A percentile compares a stretch with the other conserved stretches of the same genome.
Evolutionary conservation across 2,797 vertebrate genomes (phyloP).

Genomic region (Salarias fasciatus): DNA sequence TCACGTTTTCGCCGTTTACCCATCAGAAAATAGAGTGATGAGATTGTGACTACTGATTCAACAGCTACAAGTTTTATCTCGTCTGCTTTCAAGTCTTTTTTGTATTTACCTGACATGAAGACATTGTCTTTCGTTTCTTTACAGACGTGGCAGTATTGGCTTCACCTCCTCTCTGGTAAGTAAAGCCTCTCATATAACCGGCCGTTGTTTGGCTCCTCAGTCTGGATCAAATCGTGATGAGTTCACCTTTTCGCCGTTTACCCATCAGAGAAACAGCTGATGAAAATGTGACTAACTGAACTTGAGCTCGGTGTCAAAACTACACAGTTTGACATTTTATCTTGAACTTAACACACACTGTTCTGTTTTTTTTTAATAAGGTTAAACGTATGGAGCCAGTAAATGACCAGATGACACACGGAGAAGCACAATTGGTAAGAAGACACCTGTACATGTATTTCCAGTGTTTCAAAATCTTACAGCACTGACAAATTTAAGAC

Average conservation of each 20-base stretch:
- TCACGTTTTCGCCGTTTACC: constrained; percentile 83
- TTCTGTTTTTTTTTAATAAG: not conserved
- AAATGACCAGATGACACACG: not conserved
- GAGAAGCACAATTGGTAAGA: constrained; percentile 21
- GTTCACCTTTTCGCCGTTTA: constrained; percentile 78
- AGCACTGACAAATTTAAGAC: too few relatives aligned
- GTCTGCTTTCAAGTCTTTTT: not conserved
- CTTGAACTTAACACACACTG: too few relatives aligned
- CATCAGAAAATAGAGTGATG: constrained; percentile 85
- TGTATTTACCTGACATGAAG: not conserved
- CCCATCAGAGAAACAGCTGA: constrained; percentile 86
- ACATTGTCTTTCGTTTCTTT: not conserved
- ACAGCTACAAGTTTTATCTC: constrained; percentile 30
- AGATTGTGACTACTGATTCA: constrained; percentile 81
- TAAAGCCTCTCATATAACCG: not conserved
- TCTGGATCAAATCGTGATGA: constrained; percentile 60
- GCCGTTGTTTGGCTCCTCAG: not conserved
- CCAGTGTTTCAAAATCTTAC: too few relatives aligned
- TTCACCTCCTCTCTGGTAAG: constrained; percentile 25
- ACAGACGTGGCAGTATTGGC: constrained; percentile 23
- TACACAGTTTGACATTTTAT: not conserved
- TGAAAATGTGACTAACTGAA: constrained; percentile 82
- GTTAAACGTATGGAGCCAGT: not conserved
- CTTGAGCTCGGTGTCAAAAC: not conserved
- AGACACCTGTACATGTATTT: too few relatives aligned